Percentiles rank a stretch among this genome's conserved stretches.
Evolutionary conservation across 2,888 invertebrate species (phyloP).

Genomic region (Noctua pronuba): DNA sequence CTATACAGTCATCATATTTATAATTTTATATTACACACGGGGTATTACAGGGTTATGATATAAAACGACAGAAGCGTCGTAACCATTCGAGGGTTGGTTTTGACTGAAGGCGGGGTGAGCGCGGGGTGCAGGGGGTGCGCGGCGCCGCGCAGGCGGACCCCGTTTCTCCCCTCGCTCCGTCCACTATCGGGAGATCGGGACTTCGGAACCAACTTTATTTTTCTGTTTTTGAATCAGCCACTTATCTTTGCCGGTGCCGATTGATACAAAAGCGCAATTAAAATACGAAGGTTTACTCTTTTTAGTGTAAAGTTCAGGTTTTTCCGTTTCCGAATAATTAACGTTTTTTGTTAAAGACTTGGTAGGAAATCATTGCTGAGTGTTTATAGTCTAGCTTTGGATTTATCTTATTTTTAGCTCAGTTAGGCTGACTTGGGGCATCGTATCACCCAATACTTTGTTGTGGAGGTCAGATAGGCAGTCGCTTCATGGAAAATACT

Average conservation of each 20-base stretch:
- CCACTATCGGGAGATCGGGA: constrained; percentile 65
- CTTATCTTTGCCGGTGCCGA: constrained; percentile 75
- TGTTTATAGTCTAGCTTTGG: not conserved
- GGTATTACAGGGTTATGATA: constrained; percentile 60
- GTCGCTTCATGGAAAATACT: too few relatives aligned
- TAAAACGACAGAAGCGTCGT: constrained; percentile 68
- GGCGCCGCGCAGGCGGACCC: constrained; percentile 80
- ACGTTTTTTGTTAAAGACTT: constrained; percentile 17
- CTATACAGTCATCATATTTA: constrained; percentile 61
- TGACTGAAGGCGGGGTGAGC: constrained; percentile 74
- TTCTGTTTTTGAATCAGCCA: constrained; percentile 79
- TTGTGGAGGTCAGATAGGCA: too few relatives aligned
- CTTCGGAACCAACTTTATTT: constrained; percentile 74
- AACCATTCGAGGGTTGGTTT: constrained; percentile 68
- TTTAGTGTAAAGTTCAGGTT: not conserved
- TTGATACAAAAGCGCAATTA: constrained; percentile 76
- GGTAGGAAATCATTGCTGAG: not conserved
- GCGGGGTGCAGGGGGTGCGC: constrained; percentile 61
- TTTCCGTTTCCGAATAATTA: constrained; percentile 39
- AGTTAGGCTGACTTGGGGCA: constrained; percentile 9
- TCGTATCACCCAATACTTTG: too few relatives aligned
- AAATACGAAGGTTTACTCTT: constrained; percentile 41
- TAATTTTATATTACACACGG: constrained; percentile 42
- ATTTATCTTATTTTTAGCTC: constrained; percentile 1
- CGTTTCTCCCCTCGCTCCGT: constrained; percentile 51